Evolutionary conservation across 2,888 invertebrate species (phyloP).

Genomic region (Deilephila elpenor): DNA sequence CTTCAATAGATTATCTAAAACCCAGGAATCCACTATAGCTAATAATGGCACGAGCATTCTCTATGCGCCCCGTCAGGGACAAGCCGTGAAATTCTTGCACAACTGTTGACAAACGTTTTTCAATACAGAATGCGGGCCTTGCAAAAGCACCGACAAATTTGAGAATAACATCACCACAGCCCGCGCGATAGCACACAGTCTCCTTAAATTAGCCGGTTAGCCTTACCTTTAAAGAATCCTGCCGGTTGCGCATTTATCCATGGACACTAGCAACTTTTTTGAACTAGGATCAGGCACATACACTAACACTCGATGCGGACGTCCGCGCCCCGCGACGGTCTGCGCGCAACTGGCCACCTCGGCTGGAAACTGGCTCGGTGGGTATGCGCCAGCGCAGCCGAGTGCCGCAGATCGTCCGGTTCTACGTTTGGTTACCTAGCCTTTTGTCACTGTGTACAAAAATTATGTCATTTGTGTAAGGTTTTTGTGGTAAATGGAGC

Average conservation of each 20-base stretch:
- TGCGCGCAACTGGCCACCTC: constrained; percentile 66
- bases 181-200: constrained; percentile 57
- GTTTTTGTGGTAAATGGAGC: constrained; percentile 8
- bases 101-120: constrained; percentile 71
- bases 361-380: constrained; percentile 65
- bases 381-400: constrained; percentile 67
- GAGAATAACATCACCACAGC: constrained; percentile 57
- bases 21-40: constrained; percentile 24
- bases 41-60: constrained; percentile 28
- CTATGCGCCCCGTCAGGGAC: constrained; percentile 33
- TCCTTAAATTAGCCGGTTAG: constrained; percentile 60
- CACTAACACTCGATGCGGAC: constrained; percentile 67
- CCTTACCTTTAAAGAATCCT: constrained; percentile 70
- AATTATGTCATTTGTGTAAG: constrained; percentile 56
- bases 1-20: neutral
- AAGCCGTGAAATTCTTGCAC: constrained; percentile 50
- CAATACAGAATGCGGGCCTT: constrained; percentile 71
- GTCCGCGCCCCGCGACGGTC: constrained; percentile 61
- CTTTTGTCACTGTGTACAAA: constrained; percentile 76
- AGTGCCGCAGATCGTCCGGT: constrained; percentile 76
- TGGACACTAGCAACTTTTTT: constrained; percentile 45
- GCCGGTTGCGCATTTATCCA: constrained; percentile 61
- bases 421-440: constrained; percentile 60
- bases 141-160: constrained; percentile 70
- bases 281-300: constrained; percentile 67